Evolutionary conservation across 2,113 vertebrate genomes (phyloP), one percentile per base, ranked within the genome.

Genomic region (Hypocryptadius cinnamomeus): DNA sequence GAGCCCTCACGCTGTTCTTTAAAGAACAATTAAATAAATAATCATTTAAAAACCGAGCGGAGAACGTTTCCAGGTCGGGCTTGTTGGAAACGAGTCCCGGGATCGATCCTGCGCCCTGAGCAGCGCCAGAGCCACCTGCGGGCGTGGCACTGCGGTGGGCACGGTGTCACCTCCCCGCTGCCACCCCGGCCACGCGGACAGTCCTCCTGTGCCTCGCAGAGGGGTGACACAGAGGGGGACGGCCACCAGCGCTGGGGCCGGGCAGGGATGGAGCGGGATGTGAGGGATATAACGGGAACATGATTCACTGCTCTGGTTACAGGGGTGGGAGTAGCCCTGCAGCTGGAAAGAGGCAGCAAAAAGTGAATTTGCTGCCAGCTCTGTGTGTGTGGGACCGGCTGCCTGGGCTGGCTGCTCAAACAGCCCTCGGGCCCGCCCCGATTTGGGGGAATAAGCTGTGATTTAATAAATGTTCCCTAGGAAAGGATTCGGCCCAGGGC

Each of bases 331-430:
- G 81, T 84, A 42, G 37, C 31, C 45, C 84, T 39, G 13, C 16
- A 63, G 66, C 19, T 93, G 91, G 91, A 87, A 92, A 94, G 94
- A 86, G 56, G 6, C 57, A 69, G 79, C 35, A 57, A 54, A 93
- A 82, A 78, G 64, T 3, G 39, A 30, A 54, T 56, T 37, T 42
- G 17, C 53, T 85, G 88, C 57, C 83, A 79, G 83, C 69, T 56
- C 33, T 20, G 66, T 15, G 87, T 39, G 87, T 57, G 86, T 8
- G 77, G 53, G 84, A 65, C 39, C 1, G 0, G 45, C 54, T 2
- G 13, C 9, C 48, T 33, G 48, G 15, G 44, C 30, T 71, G 54
- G 59, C 68, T 61, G 27, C n/a, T 82, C 65, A 4, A 28, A 9
- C 57, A 35, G 79, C 63, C 14, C 30, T 74, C 0, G 1, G 53